phyloP scores from a whole-genome alignment of 2,888 invertebrate genomes.

The Prosapia bicincta region DNA sequence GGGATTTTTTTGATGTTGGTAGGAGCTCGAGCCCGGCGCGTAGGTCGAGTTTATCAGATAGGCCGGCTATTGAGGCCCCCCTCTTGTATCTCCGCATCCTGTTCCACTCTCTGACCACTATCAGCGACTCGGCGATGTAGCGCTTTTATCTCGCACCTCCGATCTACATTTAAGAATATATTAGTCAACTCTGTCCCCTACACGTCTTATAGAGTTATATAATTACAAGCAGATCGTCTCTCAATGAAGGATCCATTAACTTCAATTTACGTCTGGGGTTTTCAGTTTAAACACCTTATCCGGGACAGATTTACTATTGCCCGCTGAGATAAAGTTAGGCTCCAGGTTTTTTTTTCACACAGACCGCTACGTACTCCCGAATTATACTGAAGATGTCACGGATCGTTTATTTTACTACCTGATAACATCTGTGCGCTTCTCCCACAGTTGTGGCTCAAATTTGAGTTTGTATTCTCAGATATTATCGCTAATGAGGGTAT shows the following conservation, averaged over 20 bases:
- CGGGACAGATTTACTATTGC: background rate
- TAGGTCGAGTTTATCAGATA: background rate
- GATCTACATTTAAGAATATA: background rate
- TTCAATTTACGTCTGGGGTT: background rate
- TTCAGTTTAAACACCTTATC: background rate
- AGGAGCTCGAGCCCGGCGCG: background rate
- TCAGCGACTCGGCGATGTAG: background rate
- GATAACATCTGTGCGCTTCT: background rate
- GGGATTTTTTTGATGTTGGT: background rate
- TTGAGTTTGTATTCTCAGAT: background rate
- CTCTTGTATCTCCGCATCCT: background rate
- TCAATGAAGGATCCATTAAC: background rate
- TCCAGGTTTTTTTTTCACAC: background rate
- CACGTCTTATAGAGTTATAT: background rate
- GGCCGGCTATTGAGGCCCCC: background rate
- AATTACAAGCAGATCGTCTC: background rate
- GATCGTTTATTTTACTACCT: background rate
- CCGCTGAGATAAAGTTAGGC: background rate
- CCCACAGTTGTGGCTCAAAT: background rate
- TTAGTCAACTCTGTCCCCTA: background rate
- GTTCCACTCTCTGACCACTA: background rate
- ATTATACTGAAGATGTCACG: background rate
- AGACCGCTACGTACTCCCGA: background rate
- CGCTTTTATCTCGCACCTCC: background rate
- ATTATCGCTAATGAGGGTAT: background rate